A percentile compares a stretch with the other conserved stretches of the same genome.
Evolutionary conservation across 2,113 vertebrate species (phyloP).

Genomic region (Thermophis baileyi): DNA sequence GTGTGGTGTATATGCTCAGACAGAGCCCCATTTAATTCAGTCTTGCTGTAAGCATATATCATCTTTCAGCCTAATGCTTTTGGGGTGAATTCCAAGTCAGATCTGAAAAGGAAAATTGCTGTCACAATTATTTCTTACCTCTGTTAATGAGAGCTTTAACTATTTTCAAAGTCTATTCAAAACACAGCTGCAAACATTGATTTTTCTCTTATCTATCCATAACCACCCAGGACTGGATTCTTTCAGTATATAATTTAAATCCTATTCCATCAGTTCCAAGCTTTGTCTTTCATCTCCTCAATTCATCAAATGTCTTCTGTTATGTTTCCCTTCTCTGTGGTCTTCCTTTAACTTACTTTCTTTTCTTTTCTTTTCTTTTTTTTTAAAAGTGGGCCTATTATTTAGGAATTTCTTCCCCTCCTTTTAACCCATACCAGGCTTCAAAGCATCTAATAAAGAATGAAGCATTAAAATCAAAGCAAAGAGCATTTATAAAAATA

Average conservation of each 20-base stretch:
- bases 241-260: background rate
- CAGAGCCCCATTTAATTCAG: background rate
- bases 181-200: background rate
- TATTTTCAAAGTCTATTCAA: background rate
- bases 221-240: background rate
- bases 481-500: background rate
- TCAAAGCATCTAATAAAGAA: background rate
- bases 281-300: background rate
- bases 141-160: background rate
- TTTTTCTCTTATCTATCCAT: background rate
- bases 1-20: background rate
- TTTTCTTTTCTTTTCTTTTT: background rate
- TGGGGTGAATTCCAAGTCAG: background rate
- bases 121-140: background rate
- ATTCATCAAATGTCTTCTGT: background rate
- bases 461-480: background rate
- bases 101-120: background rate
- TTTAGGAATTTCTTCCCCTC: background rate
- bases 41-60: background rate
- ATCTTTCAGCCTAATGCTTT: background rate
- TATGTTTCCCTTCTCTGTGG: background rate
- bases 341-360: background rate
- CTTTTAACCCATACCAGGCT: background rate
- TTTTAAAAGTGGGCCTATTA: background rate
- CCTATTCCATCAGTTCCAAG: background rate